Conservation (phyloP, 2,113 vertebrate genomes). For the Rallus limicola region DNA sequence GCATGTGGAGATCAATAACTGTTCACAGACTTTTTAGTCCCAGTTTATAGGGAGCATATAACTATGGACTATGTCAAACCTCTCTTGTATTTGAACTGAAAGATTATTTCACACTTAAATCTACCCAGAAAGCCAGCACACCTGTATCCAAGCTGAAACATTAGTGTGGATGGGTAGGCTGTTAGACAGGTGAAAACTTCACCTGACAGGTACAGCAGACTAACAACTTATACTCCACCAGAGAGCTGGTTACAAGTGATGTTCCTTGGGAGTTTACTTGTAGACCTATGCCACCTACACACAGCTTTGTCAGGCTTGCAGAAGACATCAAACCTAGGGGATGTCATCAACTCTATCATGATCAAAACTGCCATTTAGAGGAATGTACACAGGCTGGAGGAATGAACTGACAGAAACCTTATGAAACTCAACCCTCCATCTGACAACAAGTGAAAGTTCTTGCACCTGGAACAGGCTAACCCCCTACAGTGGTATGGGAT, state of each 20-base stretch:
- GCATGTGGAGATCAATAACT: constrained; percentile 64
- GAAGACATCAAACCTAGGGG: neutral
- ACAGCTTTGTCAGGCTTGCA: neutral
- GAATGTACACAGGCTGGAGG: neutral
- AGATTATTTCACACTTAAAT: neutral
- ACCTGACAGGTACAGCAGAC: neutral
- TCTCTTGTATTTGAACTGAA: constrained; percentile 10
- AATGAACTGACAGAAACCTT: neutral
- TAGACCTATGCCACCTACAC: no score
- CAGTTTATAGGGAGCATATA: neutral
- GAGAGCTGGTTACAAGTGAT: neutral
- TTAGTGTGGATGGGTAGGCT: neutral
- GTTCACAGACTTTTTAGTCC: constrained; percentile 57
- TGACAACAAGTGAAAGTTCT: neutral
- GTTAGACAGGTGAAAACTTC: neutral
- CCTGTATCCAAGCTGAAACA: neutral
- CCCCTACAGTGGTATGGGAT: neutral
- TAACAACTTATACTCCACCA: accelerated
- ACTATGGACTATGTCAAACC: constrained; percentile 33
- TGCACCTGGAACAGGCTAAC: neutral
- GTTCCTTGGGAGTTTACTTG: neutral
- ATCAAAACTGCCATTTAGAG: neutral
- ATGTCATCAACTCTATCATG: neutral
- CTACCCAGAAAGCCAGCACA: neutral
- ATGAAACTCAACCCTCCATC: neutral